Base-by-base conservation (phyloP, 2,888 invertebrate genomes). In the Beris chalybata region DNA sequence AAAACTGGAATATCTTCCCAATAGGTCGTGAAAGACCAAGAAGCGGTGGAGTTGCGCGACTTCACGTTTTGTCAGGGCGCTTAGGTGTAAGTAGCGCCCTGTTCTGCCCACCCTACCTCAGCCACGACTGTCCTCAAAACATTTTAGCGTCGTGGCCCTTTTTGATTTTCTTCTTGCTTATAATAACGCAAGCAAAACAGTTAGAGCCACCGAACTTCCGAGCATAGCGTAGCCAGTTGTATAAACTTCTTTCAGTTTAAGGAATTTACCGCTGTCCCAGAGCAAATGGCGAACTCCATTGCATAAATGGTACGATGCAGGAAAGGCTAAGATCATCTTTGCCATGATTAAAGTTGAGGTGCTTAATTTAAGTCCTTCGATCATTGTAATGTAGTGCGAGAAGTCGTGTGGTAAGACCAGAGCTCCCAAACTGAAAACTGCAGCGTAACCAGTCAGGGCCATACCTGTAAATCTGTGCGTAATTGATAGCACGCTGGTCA, bases 241-340 rank as follows among this genome's bases (percentile, higher is more conserved):
- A 73, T 92, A 90, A 4, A 93, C 91, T 77, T 90, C 87, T 75
- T 87, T 89, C 66, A 92, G 86, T 6, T 87, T 84, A 56, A 93
- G 82, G 71, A 88, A 89, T 74, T 85, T 85, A 30, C 91, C 91
- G 1, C 87, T 83, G 74, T 93, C 92, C 93, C 93, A 93, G 59
- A 91, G 85, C 81, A 97, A 84, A 85, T 97, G 97, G 69, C 97
- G 86, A 66, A 96, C 83, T 70, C 97, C 97, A 78, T 95, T 96
- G 70, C 87, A 86, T 66, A 89, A 87, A 77, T 97, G 97, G 77
- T 89, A 97, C 5, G 89, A 86, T 7, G 92, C 83, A 1, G 95
- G 95, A 74, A 90, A 88, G 4, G 92, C 92, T 31, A 95, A 76
- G 9, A 87, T 70, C 68, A 88, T 86, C 80, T 97, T 97, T 2